These are phyloP conservation scores for Pachyrhynchus sulphureomaculatus DNA, from an alignment of 1,140 invertebrate genomes.

Conservation along the genomic window DNA sequence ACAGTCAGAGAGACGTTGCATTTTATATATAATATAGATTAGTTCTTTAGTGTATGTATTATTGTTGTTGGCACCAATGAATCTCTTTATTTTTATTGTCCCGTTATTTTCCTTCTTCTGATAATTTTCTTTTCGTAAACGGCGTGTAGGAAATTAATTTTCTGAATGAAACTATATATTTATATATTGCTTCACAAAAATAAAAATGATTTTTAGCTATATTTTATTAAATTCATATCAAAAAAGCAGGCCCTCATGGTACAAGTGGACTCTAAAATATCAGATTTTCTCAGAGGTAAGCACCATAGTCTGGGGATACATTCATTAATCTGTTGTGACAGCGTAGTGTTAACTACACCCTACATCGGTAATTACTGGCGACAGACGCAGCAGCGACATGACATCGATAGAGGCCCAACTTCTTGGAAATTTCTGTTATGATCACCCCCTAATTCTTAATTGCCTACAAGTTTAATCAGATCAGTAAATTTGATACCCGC, in stretches of 20 bases:
- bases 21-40: no score
- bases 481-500: no score
- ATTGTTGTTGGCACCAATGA: no score
- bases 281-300: constrained; percentile 6
- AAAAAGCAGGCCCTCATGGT: no score
- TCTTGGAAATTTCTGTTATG: constrained; percentile 20
- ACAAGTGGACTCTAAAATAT: constrained; percentile 21
- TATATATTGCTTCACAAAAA: no score
- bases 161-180: no score
- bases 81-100: no score
- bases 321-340: constrained; percentile 54
- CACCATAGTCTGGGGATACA: constrained; percentile 48
- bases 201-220: background rate
- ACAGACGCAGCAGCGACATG: constrained; percentile 44
- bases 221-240: constrained; percentile 11
- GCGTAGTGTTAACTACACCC: constrained; percentile 51
- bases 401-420: constrained; percentile 18
- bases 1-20: no score
- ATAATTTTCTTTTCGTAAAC: no score
- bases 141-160: no score
- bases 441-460: constrained; percentile 16
- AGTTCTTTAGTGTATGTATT: no score
- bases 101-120: no score
- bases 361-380: constrained; percentile 51
- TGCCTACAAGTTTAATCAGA: constrained; percentile 13